Conservation (phyloP, 2,113 vertebrate species). For the Nanorana parkeri region DNA sequence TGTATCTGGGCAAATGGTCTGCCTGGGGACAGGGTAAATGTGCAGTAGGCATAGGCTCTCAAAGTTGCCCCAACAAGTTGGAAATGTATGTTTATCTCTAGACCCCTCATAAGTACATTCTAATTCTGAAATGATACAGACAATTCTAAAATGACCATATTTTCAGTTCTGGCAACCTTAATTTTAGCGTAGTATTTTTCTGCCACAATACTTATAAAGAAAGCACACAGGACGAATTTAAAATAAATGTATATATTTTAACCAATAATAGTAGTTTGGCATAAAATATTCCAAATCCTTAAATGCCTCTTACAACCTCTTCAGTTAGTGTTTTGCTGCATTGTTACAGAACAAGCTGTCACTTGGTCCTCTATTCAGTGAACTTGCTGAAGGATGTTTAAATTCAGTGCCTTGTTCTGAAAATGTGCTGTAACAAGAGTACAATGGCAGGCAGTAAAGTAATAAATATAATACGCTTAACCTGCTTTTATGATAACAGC, state of each 20-base stretch:
- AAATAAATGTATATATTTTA: conserved; percentile 16
- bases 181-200: neutral
- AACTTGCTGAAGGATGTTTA: conserved; percentile 36
- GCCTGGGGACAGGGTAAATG: too few relatives aligned
- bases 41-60: too few relatives aligned
- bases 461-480: conserved; percentile 30
- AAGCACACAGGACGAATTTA: neutral
- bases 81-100: too few relatives aligned
- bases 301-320: neutral
- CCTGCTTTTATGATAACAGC: conserved; percentile 49
- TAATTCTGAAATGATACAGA: too few relatives aligned
- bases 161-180: neutral
- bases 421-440: conserved; percentile 28
- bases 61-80: too few relatives aligned
- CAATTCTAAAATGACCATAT: too few relatives aligned
- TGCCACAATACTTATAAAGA: neutral
- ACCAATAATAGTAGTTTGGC: neutral
- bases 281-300: neutral
- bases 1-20: too few relatives aligned
- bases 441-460: conserved; percentile 18
- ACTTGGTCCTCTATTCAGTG: neutral
- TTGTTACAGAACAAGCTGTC: conserved; percentile 30
- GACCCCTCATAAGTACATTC: too few relatives aligned
- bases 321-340: conserved; percentile 10
- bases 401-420: conserved; percentile 40